A percentile compares a stretch with the other conserved stretches of the same genome.
Conservation (phyloP, 1,140 invertebrate species). For the Thrips palmi region DNA sequence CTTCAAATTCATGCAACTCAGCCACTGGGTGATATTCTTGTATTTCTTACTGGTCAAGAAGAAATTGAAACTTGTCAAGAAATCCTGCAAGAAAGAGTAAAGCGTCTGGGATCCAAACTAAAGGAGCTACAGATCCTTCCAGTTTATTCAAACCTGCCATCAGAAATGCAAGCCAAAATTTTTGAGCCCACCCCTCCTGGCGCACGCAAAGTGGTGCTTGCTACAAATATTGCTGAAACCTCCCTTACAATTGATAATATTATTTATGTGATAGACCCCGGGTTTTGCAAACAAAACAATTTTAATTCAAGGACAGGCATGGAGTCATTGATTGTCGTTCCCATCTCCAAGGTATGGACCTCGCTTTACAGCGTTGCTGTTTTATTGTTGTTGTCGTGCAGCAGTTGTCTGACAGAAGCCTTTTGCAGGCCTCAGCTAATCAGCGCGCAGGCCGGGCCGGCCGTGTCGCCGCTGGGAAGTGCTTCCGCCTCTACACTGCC, state of each 20-base stretch:
- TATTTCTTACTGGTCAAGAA: conserved; percentile 91
- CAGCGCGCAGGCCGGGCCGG: conserved; percentile 85
- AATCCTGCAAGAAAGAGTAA: conserved; percentile 73
- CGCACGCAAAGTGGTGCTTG: conserved; percentile 85
- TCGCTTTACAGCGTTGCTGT: too few species aligned
- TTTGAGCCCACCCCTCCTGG: conserved; percentile 90
- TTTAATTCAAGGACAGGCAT: conserved; percentile 97
- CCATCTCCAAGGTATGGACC: conserved; percentile 82
- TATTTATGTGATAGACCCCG: conserved; percentile 97
- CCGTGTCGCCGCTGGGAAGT: conserved; percentile 87
- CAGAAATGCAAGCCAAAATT: conserved; percentile 97
- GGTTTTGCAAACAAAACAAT: conserved; percentile 98
- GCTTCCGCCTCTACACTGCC: conserved; percentile 90
- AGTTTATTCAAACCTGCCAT: conserved; percentile 95
- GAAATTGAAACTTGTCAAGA: conserved; percentile 95
- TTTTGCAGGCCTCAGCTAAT: conserved; percentile 61
- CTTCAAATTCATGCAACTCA: conserved; percentile 97
- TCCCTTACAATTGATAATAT: conserved; percentile 99
- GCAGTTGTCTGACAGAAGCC: background rate
- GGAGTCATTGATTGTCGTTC: conserved; percentile 94
- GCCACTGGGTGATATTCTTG: conserved; percentile 84
- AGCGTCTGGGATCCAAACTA: conserved; percentile 81
- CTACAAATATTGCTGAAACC: conserved; percentile 99
- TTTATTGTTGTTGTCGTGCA: too few species aligned
- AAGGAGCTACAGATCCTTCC: conserved; percentile 86